Conservation (phyloP, 2,888 invertebrate species). For the Norana najaformis region DNA sequence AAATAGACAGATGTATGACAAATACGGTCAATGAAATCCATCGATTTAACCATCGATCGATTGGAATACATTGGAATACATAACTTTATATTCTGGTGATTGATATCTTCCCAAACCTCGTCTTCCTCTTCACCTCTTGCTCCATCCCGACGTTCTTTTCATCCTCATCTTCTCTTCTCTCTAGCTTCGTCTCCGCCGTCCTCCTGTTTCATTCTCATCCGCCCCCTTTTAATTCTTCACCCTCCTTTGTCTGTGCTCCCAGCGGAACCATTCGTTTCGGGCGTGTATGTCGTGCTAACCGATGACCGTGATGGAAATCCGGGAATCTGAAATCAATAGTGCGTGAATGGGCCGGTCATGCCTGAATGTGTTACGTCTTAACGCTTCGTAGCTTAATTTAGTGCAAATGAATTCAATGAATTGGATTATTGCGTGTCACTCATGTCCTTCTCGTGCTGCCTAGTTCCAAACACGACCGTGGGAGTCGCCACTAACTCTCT, state of each 20-base stretch:
- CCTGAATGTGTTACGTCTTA: neutral
- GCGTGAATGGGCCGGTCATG: neutral
- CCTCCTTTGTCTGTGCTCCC: neutral
- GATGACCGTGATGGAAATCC: neutral
- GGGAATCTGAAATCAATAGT: neutral
- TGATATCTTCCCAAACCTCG: neutral
- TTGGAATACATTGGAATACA: neutral
- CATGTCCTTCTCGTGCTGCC: neutral
- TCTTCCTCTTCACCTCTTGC: neutral
- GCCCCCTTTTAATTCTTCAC: neutral
- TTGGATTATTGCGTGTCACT: conserved; percentile 6
- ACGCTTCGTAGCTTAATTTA: neutral
- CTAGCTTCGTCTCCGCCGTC: neutral
- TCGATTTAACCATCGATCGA: neutral
- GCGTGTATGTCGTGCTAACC: neutral
- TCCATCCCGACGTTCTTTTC: neutral
- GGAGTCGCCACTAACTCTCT: neutral
- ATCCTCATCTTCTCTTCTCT: neutral
- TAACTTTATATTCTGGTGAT: no score
- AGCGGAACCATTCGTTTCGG: neutral
- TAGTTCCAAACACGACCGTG: neutral
- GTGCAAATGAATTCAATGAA: conserved; percentile 13
- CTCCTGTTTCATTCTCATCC: neutral
- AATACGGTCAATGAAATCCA: neutral
- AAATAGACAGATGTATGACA: neutral